phyloP scores from a whole-genome alignment of 37 sponge, comb jelly and placozoan genomes.

The Petrosia ficiformis region DNA sequence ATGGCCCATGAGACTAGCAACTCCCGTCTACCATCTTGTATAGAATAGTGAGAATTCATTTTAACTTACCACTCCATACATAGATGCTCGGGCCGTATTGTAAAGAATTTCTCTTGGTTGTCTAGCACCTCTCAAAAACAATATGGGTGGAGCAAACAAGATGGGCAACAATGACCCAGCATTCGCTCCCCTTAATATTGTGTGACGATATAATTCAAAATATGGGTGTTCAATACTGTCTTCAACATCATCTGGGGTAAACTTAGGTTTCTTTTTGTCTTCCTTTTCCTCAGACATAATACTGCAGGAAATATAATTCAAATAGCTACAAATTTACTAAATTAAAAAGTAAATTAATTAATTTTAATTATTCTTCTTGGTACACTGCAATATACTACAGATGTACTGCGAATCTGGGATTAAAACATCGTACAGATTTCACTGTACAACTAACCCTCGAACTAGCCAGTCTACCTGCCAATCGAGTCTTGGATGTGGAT shows the following conservation, averaged over 20 bases:
- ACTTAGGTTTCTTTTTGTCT: background rate
- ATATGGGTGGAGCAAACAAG: constrained; percentile 44
- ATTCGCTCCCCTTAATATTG: constrained; percentile 51
- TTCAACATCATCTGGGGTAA: constrained; percentile 6
- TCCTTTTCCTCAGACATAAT: background rate
- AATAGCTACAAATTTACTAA: background rate
- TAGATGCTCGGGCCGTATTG: constrained; percentile 13
- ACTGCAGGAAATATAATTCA: background rate
- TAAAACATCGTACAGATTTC: too few relatives aligned
- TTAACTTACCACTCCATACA: constrained; percentile 51
- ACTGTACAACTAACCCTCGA: too few relatives aligned
- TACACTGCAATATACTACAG: too few relatives aligned
- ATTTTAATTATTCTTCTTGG: too few relatives aligned
- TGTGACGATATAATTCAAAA: constrained; percentile 58
- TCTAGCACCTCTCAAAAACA: constrained; percentile 28
- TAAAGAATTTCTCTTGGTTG: constrained; percentile 19
- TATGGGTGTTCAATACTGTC: constrained; percentile 49
- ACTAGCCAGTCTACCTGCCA: too few relatives aligned
- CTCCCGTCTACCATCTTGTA: too few relatives aligned
- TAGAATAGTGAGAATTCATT: too few relatives aligned
- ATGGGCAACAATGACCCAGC: constrained; percentile 40
- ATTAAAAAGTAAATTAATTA: too few relatives aligned
- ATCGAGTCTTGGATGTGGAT: too few relatives aligned
- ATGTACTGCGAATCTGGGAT: too few relatives aligned
- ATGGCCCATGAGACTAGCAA: too few relatives aligned